phyloP scores from a whole-genome alignment of 2,888 invertebrate genomes.

The Trissonchulus latispiculum region DNA sequence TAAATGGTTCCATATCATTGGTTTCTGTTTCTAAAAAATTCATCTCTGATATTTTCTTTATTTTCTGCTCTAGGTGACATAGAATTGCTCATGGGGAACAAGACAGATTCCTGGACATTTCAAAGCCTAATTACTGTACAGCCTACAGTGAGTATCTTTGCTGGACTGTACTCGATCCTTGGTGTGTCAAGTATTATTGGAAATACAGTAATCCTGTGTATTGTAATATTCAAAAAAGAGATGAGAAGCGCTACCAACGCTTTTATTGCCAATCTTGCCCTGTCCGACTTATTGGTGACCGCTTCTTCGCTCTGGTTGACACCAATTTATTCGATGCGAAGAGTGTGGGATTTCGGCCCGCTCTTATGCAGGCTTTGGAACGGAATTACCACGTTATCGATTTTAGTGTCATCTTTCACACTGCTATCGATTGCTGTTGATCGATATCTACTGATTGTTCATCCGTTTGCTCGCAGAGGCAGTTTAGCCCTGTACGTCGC shows the following conservation, averaged over 20 bases:
- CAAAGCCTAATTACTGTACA: not conserved
- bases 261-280: constrained; percentile 88
- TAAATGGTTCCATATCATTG: no score
- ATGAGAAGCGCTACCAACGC: constrained; percentile 98
- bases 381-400: not conserved
- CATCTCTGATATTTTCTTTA: no score
- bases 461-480: not conserved
- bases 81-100: no score
- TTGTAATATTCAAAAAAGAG: constrained; percentile 47
- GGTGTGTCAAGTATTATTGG: constrained; percentile 3
- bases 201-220: not conserved
- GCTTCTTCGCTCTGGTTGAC: constrained; percentile 90
- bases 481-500: not conserved
- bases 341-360: constrained; percentile 1
- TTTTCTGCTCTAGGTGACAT: no score
- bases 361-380: not conserved
- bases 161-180: not conserved
- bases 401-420: constrained; percentile 8
- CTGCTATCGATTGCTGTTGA: constrained; percentile 9
- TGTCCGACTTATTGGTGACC: constrained; percentile 86
- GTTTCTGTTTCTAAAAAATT: no score
- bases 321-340: constrained; percentile 69
- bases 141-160: not conserved
- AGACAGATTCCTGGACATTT: not conserved
- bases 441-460: constrained; percentile 15